Percentiles rank a stretch among this genome's conserved stretches.
These are phyloP conservation scores for Isichthys henryi DNA, from an alignment of 2,113 vertebrate species.

Conservation along the genomic window DNA sequence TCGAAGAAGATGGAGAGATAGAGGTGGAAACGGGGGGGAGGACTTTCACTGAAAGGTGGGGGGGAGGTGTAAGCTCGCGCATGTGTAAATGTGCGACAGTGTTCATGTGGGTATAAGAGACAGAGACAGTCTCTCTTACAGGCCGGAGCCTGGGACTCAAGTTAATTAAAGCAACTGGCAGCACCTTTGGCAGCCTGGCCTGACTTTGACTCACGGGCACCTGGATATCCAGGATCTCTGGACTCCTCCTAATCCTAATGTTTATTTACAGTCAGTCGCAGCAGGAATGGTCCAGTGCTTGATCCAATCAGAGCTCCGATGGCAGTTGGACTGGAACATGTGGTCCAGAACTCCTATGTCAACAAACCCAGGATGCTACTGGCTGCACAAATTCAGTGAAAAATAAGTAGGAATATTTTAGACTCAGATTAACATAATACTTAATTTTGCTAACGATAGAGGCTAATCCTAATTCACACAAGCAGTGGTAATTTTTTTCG, in stretches of 20 bases:
- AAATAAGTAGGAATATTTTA: neutral
- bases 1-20: neutral
- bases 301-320: neutral
- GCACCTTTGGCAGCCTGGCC: neutral
- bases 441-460: neutral
- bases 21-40: neutral
- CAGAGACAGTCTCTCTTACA: neutral
- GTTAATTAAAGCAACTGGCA: neutral
- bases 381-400: neutral
- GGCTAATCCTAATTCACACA: neutral
- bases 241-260: neutral
- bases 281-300: neutral
- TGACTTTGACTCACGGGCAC: neutral
- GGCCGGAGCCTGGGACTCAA: neutral
- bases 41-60: neutral
- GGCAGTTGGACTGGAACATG: neutral
- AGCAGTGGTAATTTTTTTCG: neutral
- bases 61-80: neutral
- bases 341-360: neutral
- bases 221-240: neutral
- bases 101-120: neutral
- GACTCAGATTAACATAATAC: neutral
- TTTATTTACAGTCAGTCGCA: neutral
- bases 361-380: neutral
- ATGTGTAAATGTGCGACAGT: neutral